Evolutionary conservation across 2,113 vertebrate species (phyloP).

Genomic region (Amphiprion percula): DNA sequence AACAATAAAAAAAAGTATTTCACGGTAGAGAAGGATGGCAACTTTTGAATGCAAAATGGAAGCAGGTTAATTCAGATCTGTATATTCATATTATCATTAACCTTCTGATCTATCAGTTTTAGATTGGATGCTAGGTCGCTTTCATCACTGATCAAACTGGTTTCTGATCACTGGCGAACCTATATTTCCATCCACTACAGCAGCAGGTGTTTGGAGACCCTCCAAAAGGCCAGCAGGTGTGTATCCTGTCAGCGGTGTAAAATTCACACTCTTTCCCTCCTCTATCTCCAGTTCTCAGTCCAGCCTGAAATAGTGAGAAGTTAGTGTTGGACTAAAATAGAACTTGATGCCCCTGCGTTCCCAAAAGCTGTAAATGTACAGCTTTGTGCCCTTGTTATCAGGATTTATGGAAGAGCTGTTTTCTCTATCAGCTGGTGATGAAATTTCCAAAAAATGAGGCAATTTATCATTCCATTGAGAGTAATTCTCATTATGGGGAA

Average conservation of each 20-base stretch:
- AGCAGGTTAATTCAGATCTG: conserved; percentile 11
- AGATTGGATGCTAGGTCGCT: conserved; percentile 30
- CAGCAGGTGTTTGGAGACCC: conserved; percentile 74
- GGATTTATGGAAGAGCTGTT: conserved; percentile 6
- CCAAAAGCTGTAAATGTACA: conserved; percentile 38
- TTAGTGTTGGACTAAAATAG: conserved; percentile 58
- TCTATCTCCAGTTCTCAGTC: conserved; percentile 26
- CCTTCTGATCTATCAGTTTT: conserved; percentile 35
- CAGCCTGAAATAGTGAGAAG: conserved; percentile 51
- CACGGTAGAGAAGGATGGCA: not conserved
- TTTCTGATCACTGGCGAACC: conserved; percentile 48
- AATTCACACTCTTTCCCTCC: conserved; percentile 44
- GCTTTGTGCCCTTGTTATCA: conserved; percentile 30
- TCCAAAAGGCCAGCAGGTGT: conserved; percentile 69
- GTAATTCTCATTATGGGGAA: conserved; percentile 32
- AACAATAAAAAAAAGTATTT: conserved; percentile 21
- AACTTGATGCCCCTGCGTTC: conserved; percentile 45
- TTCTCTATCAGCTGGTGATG: conserved; percentile 26
- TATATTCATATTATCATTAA: not conserved
- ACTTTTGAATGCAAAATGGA: conserved; percentile 2
- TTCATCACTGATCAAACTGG: conserved; percentile 63
- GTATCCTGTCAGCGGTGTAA: conserved; percentile 41
- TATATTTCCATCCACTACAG: conserved; percentile 23
- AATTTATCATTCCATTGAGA: conserved; percentile 28
- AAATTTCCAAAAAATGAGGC: conserved; percentile 16